phyloP scores from a whole-genome alignment of 2,888 invertebrate species.

The Lottia scabra region DNA sequence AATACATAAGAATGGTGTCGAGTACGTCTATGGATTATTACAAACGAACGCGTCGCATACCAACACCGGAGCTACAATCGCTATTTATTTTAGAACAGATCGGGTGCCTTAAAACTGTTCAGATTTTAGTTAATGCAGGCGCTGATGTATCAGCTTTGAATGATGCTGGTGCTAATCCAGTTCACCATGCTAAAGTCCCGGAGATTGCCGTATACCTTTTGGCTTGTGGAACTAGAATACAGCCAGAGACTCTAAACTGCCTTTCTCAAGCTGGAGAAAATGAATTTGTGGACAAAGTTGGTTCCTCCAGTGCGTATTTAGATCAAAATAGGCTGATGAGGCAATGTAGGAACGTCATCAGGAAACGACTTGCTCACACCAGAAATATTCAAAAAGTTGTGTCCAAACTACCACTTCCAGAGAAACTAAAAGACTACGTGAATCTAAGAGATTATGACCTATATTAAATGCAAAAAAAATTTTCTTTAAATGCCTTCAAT shows the following conservation, averaged over 20 bases:
- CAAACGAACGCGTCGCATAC: slow-evolving; percentile 20
- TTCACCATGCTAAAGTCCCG: slow-evolving; percentile 7
- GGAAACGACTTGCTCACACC: slow-evolving; percentile 3
- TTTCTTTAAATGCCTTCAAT: too few species aligned
- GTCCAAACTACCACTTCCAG: slow-evolving; percentile 7
- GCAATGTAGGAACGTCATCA: slow-evolving; percentile 7
- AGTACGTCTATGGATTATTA: slow-evolving; percentile 25
- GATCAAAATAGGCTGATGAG: slow-evolving; percentile 10
- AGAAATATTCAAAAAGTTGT: slow-evolving; percentile 7
- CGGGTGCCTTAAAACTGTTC: slow-evolving; percentile 12
- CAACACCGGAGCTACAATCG: slow-evolving; percentile 16
- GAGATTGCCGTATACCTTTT: slow-evolving; percentile 8
- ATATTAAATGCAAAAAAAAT: background rate
- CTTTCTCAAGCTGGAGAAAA: slow-evolving; percentile 1
- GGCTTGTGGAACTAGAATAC: slow-evolving; percentile 11
- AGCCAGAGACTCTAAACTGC: slow-evolving; percentile 8
- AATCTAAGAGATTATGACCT: slow-evolving; percentile 2
- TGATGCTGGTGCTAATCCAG: slow-evolving; percentile 9
- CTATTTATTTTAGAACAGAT: slow-evolving; percentile 14
- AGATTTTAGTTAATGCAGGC: slow-evolving; percentile 20
- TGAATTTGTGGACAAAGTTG: background rate
- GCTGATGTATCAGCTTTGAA: slow-evolving; percentile 10
- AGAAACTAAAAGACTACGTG: slow-evolving; percentile 12
- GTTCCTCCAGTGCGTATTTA: background rate
- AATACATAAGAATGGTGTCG: slow-evolving; percentile 20